These are phyloP conservation scores for Erythrolamprus reginae DNA, from an alignment of 2,113 vertebrate species.

Conservation along the genomic window DNA sequence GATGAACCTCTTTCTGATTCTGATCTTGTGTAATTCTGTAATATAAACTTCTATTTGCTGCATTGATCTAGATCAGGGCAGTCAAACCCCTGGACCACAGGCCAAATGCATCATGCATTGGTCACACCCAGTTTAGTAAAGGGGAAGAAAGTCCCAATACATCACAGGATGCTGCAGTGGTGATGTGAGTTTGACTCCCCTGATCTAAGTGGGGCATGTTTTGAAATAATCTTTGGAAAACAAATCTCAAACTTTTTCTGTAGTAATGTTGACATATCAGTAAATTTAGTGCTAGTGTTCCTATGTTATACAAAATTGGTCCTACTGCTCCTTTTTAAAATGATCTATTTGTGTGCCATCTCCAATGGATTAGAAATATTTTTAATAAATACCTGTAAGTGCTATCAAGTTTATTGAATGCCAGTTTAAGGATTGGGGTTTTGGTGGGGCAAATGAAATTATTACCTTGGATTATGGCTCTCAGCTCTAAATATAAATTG, in stretches of 20 bases:
- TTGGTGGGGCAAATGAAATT: not conserved
- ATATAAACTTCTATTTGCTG: not conserved
- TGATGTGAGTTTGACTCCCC: no score
- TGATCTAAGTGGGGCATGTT: not conserved
- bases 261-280: constrained; percentile 17
- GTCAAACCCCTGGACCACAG: no score
- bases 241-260: not conserved
- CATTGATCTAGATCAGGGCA: not conserved
- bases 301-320: not conserved
- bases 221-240: not conserved
- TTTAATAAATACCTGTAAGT: not conserved
- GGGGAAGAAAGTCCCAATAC: no score
- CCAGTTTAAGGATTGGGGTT: not conserved
- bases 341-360: constrained; percentile 6
- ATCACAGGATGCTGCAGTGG: no score
- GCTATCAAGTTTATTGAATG: fast-evolving
- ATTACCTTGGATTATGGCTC: not conserved
- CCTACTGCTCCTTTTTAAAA: constrained; percentile 12
- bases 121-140: no score
- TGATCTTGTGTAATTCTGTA: not conserved
- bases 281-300: constrained; percentile 15
- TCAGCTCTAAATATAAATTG: not conserved
- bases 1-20: not conserved
- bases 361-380: not conserved
- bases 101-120: no score